These are phyloP conservation scores for Drosophila sturtevanti DNA, from an alignment of 1,140 invertebrate genomes.

Conservation along the genomic window DNA sequence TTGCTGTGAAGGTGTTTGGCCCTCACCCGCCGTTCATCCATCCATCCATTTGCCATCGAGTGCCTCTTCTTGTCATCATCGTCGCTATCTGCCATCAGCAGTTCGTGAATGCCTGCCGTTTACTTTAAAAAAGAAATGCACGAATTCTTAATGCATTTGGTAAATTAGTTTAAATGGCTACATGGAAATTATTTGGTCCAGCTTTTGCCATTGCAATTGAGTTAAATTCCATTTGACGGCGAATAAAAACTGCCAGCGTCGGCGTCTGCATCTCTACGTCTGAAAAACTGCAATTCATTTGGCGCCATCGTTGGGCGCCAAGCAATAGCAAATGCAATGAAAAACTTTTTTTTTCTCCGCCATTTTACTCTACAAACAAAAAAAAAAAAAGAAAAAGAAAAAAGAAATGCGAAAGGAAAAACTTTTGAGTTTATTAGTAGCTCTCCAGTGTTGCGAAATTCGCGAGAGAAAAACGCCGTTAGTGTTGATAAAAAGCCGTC, in stretches of 20 bases:
- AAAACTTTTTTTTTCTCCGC: conserved; percentile 54
- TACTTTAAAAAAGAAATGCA: neutral
- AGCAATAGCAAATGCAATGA: conserved; percentile 55
- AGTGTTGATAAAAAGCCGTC: conserved; percentile 46
- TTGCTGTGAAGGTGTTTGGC: conserved; percentile 27
- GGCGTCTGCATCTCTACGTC: conserved; percentile 36
- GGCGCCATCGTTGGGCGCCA: conserved; percentile 53
- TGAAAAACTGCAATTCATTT: conserved; percentile 77
- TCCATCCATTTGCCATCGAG: conserved; percentile 25
- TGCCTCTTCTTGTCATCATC: conserved; percentile 32
- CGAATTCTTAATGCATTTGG: conserved; percentile 2
- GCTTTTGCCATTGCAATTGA: conserved; percentile 44
- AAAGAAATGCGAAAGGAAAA: conserved; percentile 22
- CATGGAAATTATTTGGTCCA: conserved; percentile 68
- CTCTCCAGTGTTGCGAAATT: conserved; percentile 48
- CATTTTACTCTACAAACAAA: neutral
- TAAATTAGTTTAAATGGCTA: conserved; percentile 70
- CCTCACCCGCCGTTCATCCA: neutral
- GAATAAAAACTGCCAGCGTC: conserved; percentile 71
- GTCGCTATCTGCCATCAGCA: conserved; percentile 1
- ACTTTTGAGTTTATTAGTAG: conserved; percentile 75
- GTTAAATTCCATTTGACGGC: conserved; percentile 76
- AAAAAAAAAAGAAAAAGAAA: neutral
- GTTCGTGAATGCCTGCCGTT: too few species aligned
- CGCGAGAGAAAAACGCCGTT: conserved; percentile 14